Evolutionary conservation across 2,113 vertebrate genomes (phyloP), one percentile per base, ranked within the genome.

Genomic region (Cynocephalus volans): DNA sequence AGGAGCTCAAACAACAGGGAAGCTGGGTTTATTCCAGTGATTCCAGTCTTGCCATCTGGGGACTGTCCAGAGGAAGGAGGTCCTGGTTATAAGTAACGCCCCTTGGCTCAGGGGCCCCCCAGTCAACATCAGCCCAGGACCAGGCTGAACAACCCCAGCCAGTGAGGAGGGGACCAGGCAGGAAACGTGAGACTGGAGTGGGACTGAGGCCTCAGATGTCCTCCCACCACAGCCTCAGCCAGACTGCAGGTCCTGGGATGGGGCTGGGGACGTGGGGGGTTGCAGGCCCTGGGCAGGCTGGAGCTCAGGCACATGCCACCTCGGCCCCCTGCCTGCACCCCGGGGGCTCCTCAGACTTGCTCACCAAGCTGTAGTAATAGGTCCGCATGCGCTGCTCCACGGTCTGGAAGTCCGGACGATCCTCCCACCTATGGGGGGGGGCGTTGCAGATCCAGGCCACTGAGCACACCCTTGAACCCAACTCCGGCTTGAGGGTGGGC

Each of bases 351-450:
- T 98, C 98, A 0, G 92, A 93, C 98, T 99, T 99, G 96, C 98
- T 98, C 0, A 99, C 99, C 87, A 99, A 95, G 90, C 99, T 99
- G 98, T 99, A 99, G 98, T 99, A 98, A 98, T 99, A 99, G 90
- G 96, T 88, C 31, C 99, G 99, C 99, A 99, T 99, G 93, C 90
- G 98, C 93, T 99, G 99, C 97, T 99, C 99, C 88, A 99, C 99
- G 1, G 98, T 93, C 87, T 96, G 95, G 97, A 99, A 99, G 86
- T 99, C 98, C 0, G 99, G 99, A 4, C 99, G 99, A 0, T 99
- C 99, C 93, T 99, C 99, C 79, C 99, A 99, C 81, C 99, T 99
- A 97, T 6, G 26, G 31, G 77, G 3, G 2, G 52, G 12, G 21
- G 4, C 3, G 4, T 41, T 41, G 41, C 8, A 97, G 92, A 73